Evolutionary conservation across 2,888 invertebrate species (phyloP).

Genomic region (Heliconius erato): DNA sequence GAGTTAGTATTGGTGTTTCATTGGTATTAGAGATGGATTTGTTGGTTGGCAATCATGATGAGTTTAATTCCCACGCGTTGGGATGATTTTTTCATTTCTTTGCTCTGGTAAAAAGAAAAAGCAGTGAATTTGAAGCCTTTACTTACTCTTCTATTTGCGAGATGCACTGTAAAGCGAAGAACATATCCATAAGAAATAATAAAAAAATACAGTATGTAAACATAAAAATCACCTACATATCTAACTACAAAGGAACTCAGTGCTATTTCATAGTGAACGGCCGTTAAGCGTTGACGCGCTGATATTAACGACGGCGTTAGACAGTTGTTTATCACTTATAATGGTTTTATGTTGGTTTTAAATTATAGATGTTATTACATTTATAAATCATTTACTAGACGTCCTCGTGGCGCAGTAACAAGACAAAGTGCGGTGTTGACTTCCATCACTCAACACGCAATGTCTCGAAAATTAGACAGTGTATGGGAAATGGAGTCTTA

Average conservation of each 20-base stretch:
- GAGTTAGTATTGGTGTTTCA: background rate
- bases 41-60: no score
- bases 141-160: no score
- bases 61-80: no score
- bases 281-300: conserved; percentile 22
- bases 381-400: background rate
- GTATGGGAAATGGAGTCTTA: background rate
- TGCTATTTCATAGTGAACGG: conserved; percentile 17
- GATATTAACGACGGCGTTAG: conserved; percentile 9
- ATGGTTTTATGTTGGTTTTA: background rate
- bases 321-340: conserved; percentile 24
- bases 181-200: background rate
- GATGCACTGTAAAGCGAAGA: no score
- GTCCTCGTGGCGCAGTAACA: background rate
- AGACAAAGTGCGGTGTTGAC: background rate
- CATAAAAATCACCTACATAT: background rate
- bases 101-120: no score
- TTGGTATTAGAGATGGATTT: no score
- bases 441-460: background rate
- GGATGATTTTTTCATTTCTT: no score
- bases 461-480: background rate
- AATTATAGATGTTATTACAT: background rate
- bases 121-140: no score
- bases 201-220: background rate
- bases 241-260: conserved; percentile 3